A percentile compares a stretch with the other conserved stretches of the same genome.
These are phyloP conservation scores for Hoplostethus mediterraneus DNA, from an alignment of 2,797 vertebrate species.

Conservation along the genomic window DNA sequence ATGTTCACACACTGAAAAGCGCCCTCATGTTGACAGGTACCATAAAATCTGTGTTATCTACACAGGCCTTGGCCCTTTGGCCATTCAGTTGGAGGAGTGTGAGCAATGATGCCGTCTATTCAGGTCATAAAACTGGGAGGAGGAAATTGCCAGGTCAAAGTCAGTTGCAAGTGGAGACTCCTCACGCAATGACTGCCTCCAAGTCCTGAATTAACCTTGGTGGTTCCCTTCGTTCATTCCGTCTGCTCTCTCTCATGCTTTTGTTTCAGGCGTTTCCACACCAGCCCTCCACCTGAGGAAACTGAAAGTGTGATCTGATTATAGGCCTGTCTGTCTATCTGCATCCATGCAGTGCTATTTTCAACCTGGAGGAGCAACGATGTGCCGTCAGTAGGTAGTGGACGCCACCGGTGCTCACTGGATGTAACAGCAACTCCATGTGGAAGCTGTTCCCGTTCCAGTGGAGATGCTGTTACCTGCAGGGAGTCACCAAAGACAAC, in stretches of 20 bases:
- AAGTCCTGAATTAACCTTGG: constrained; percentile 45
- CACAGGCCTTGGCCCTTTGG: constrained; percentile 82
- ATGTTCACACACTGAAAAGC: constrained; percentile 70
- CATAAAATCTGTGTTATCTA: constrained; percentile 86
- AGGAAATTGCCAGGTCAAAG: constrained; percentile 82
- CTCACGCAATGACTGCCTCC: constrained; percentile 48
- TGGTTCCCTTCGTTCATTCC: constrained; percentile 8
- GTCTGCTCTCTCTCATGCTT: constrained; percentile 5
- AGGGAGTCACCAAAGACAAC: constrained; percentile 71
- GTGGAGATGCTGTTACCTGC: constrained; percentile 93
- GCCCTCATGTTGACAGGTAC: constrained; percentile 78
- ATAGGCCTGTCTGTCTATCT: constrained; percentile 9
- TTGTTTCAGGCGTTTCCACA: constrained; percentile 19
- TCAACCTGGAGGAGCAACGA: background rate
- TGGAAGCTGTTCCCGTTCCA: constrained; percentile 89
- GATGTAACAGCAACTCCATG: constrained; percentile 98
- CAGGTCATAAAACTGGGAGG: constrained; percentile 83
- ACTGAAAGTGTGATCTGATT: background rate
- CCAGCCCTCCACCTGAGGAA: background rate
- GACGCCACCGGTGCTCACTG: constrained; percentile 78
- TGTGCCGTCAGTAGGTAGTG: background rate
- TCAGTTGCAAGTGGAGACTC: constrained; percentile 64
- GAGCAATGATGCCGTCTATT: constrained; percentile 77
- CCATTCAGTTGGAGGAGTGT: constrained; percentile 66
- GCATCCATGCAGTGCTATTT: background rate